Evolutionary conservation across 92 coral and sea anemone species (phyloP), one percentile per base, ranked within the genome.

Genomic region (Blastomussa wellsi): DNA sequence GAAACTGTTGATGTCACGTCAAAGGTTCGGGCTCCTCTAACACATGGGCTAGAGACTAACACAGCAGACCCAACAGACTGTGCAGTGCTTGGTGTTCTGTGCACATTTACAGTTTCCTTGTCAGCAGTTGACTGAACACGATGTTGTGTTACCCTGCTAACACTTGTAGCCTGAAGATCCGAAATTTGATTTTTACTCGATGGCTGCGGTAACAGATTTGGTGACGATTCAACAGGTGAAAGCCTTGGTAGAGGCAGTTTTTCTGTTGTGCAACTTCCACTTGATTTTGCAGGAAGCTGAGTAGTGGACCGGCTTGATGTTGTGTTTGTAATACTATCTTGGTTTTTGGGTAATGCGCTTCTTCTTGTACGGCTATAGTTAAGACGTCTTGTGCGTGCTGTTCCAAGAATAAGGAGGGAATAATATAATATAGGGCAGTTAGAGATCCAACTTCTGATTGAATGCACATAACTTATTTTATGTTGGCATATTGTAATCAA

Each of bases 361-460:
- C 68, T 82, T 35, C 86, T 36, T n/a, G 70, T 37, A 26, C 68
- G 78, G 67, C 67, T 71, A 82, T 53, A 7, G 71, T 82, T 82
- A 52, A 82, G 78, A 2, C 78, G 38, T 57, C 70, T 82, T 0
- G 86, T 82, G 53, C 86, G 86, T 22, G 78, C 86, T 82, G 37
- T 55, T 70, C 0, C 19, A 51, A 51, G 39, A 38, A n/a, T 10
- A 8, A 38, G 22, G 12, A 70, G 15, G 44, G 22, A n/a, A n/a
- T n/a, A n/a, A n/a, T 41, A 3, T 7, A 41, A 41, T 41, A 3
- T 41, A 41, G 44, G 44, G 44, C 44, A 41, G 44, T 3, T 41
- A 7, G 44, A 41, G 44, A 41, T 7, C 44, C 44, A 3, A 7
- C 44, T 41, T 41, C 44, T 41, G 44, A 41, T 41, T 41, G 7